phyloP scores from a whole-genome alignment of 2,113 vertebrate genomes.

The Chloropsis hardwickii region DNA sequence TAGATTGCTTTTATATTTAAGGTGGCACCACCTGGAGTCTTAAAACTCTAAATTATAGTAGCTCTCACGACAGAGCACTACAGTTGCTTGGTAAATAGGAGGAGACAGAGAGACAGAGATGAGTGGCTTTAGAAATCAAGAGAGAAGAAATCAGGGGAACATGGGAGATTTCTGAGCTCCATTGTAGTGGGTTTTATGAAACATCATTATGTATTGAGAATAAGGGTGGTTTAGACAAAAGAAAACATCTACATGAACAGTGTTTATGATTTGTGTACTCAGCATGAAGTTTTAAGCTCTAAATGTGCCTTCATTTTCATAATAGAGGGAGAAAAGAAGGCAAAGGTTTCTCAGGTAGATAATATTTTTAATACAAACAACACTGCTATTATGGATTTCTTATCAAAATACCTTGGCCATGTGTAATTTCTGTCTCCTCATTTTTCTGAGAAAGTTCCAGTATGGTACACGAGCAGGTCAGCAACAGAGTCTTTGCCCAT shows the following conservation, averaged over 20 bases:
- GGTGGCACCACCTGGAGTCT: constrained; percentile 19
- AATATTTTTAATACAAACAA: neutral
- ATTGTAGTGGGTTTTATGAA: neutral
- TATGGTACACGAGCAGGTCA: neutral
- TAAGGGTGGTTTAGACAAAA: neutral
- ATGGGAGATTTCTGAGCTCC: neutral
- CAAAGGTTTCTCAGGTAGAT: neutral
- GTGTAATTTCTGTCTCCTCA: neutral
- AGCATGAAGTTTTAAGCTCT: neutral
- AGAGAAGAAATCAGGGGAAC: neutral
- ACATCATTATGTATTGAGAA: neutral
- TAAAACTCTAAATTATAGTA: neutral
- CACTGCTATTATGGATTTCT: neutral
- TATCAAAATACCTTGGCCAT: neutral
- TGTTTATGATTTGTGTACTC: neutral
- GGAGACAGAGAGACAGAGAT: neutral
- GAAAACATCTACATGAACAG: neutral
- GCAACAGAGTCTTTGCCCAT: neutral
- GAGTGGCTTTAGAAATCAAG: neutral
- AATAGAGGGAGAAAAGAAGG: fast-evolving
- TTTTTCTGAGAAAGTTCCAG: neutral
- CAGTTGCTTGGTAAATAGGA: neutral
- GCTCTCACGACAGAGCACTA: neutral
- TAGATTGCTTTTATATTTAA: constrained; percentile 65
- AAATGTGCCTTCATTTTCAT: neutral